A percentile compares a stretch with the other conserved stretches of the same genome.
phyloP scores from a whole-genome alignment of 2,888 invertebrate species.

The Caenorhabditis angaria region DNA sequence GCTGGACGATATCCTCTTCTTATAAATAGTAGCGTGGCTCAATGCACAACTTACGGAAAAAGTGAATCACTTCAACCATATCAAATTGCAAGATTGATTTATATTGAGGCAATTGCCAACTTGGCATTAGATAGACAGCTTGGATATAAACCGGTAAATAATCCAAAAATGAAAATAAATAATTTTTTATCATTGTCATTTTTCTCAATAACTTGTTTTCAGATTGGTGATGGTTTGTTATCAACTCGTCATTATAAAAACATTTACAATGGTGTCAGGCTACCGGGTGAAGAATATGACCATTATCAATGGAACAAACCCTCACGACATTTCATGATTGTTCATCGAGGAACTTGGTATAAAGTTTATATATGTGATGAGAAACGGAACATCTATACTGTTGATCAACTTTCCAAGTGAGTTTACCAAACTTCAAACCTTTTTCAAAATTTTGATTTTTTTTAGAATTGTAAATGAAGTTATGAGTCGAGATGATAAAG shows the following conservation, averaged over 20 bases:
- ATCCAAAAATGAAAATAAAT: no score
- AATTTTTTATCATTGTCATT: no score
- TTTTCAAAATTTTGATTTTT: conserved; percentile 23
- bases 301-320: conserved; percentile 51
- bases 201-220: no score
- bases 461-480: conserved; percentile 62
- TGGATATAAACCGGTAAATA: conserved; percentile 52
- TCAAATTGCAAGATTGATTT: conserved; percentile 62
- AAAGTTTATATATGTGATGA: conserved; percentile 58
- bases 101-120: conserved; percentile 59
- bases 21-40: conserved; percentile 64
- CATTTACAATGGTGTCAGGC: conserved; percentile 58
- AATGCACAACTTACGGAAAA: conserved; percentile 53
- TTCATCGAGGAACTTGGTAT: conserved; percentile 59
- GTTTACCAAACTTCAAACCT: neutral
- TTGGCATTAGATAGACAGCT: conserved; percentile 61
- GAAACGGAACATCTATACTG: conserved; percentile 40
- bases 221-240: conserved; percentile 64
- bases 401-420: conserved; percentile 55
- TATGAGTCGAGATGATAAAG: conserved; percentile 49
- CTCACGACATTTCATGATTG: conserved; percentile 56
- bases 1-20: conserved; percentile 52
- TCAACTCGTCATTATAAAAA: conserved; percentile 66
- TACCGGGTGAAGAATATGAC: conserved; percentile 59
- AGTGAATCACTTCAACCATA: conserved; percentile 53